Conservation (phyloP, 1,140 invertebrate genomes). For the Caerostris extrusa region DNA sequence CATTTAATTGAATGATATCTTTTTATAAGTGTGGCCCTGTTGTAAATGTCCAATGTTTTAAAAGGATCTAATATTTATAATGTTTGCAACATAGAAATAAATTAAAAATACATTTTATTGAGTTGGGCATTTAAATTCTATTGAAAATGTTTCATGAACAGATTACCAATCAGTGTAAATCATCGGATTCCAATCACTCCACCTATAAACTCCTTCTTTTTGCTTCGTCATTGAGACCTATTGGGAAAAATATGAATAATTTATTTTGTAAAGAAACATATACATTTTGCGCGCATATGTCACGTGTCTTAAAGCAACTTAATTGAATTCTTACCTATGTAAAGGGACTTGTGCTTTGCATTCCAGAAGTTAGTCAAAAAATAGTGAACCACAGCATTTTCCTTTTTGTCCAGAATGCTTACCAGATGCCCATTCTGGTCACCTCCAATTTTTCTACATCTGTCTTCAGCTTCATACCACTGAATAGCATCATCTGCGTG, state of each 20-base stretch:
- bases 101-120: too few species aligned
- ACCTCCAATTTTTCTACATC: constrained; percentile 77
- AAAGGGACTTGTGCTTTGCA: constrained; percentile 77
- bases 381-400: constrained; percentile 79
- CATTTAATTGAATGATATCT: too few species aligned
- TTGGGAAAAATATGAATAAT: neutral
- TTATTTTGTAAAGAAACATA: neutral
- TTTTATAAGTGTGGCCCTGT: too few species aligned
- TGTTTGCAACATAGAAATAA: too few species aligned
- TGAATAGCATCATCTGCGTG: constrained; percentile 78
- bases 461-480: constrained; percentile 79
- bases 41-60: too few species aligned
- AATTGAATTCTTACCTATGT: constrained; percentile 78
- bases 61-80: too few species aligned
- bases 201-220: constrained; percentile 79
- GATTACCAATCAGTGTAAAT: constrained; percentile 80
- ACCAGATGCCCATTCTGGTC: constrained; percentile 79
- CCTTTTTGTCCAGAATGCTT: constrained; percentile 79
- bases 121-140: too few species aligned
- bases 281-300: neutral
- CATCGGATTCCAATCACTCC: constrained; percentile 80
- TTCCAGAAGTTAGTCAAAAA: constrained; percentile 79
- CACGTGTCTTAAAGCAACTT: too few species aligned
- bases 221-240: constrained; percentile 79
- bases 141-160: too few species aligned